Percentiles rank a stretch among this genome's conserved stretches.
Conservation (phyloP, 2,113 vertebrate species). For the Nipponia nippon region DNA sequence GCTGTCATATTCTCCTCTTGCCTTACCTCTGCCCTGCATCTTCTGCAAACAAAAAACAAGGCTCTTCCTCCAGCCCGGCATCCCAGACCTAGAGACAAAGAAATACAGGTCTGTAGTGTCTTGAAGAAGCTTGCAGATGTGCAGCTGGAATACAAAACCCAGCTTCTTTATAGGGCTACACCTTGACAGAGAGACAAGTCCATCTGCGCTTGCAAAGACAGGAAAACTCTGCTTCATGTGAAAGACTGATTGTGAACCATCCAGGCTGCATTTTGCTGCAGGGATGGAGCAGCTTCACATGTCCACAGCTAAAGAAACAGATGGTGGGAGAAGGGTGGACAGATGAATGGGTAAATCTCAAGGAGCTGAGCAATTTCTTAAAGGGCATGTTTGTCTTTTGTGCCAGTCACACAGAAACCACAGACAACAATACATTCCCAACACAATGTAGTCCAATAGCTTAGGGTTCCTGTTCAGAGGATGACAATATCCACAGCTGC, state of each 20-base stretch:
- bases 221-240: neutral
- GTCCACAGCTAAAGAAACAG: slow-evolving; percentile 31
- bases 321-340: slow-evolving; percentile 30
- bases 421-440: neutral
- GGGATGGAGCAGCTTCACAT: slow-evolving; percentile 42
- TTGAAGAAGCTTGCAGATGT: neutral
- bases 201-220: neutral
- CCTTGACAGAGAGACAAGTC: neutral
- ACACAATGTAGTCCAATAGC: neutral
- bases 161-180: slow-evolving; percentile 1
- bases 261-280: slow-evolving; percentile 35
- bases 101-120: neutral
- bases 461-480: neutral
- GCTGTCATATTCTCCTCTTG: neutral
- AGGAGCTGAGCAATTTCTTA: slow-evolving; percentile 15
- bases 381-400: slow-evolving; percentile 12
- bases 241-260: neutral
- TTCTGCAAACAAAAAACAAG: slow-evolving; percentile 68
- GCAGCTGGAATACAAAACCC: neutral
- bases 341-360: slow-evolving; percentile 28
- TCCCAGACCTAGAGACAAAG: slow-evolving; percentile 17
- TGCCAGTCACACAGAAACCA: neutral
- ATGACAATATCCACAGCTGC: neutral
- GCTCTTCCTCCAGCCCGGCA: slow-evolving; percentile 75
- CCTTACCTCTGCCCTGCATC: slow-evolving; percentile 74